These are phyloP conservation scores for Selene dorsalis DNA, from an alignment of 2,797 vertebrate species.

Conservation along the genomic window DNA sequence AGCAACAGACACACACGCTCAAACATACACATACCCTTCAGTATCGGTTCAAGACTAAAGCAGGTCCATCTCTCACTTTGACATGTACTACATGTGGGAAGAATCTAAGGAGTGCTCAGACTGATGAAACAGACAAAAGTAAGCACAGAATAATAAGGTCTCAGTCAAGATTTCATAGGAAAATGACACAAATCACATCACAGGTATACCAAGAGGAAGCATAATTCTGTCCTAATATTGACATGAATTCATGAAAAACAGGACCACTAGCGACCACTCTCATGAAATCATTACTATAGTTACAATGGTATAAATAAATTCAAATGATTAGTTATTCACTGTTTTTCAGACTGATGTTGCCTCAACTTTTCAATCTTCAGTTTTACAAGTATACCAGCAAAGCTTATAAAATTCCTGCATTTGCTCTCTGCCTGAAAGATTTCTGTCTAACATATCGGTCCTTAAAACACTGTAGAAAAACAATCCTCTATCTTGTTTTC, in stretches of 20 bases:
- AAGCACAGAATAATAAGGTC: conserved; percentile 40
- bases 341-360: conserved; percentile 9
- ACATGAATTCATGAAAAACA: conserved; percentile 51
- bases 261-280: conserved; percentile 28
- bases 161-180: conserved; percentile 46
- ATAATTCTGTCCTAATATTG: conserved; percentile 54
- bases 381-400: conserved; percentile 27
- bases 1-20: conserved; percentile 57
- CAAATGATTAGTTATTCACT: conserved; percentile 32
- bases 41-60: conserved; percentile 65
- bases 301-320: conserved; percentile 57
- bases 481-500: background rate
- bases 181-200: conserved; percentile 59
- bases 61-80: conserved; percentile 74
- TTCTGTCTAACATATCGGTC: background rate
- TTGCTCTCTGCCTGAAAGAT: conserved; percentile 6
- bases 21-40: conserved; percentile 54
- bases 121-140: conserved; percentile 52
- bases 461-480: background rate
- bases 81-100: conserved; percentile 75
- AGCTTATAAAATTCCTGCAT: conserved; percentile 15
- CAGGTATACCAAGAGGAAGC: conserved; percentile 40
- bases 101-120: conserved; percentile 61
- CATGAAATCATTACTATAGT: conserved; percentile 52
- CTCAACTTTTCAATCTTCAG: conserved; percentile 20